A percentile compares a stretch with the other conserved stretches of the same genome.
Evolutionary conservation across 2,113 vertebrate genomes (phyloP).

Genomic region (Chionis minor): DNA sequence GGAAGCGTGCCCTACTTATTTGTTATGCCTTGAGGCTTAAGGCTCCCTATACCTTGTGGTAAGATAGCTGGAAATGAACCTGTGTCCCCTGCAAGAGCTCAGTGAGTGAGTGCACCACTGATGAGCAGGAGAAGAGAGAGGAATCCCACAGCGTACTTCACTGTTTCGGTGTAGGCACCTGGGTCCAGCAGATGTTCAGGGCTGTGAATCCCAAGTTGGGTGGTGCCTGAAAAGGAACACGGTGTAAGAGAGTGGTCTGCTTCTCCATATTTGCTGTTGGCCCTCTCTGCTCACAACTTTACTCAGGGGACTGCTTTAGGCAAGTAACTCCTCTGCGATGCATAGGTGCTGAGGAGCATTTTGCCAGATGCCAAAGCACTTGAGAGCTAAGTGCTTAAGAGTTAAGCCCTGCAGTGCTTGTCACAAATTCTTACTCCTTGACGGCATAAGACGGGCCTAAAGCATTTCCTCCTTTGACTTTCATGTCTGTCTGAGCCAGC

Average conservation of each 20-base stretch:
- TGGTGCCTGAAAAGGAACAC: not conserved
- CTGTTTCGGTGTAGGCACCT: not conserved
- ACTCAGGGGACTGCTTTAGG: not conserved
- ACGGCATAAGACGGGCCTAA: not conserved
- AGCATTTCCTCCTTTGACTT: not conserved
- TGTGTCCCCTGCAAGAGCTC: rapidly evolving
- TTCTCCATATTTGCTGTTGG: not conserved
- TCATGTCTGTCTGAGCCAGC: not conserved
- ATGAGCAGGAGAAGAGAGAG: not conserved
- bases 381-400: not conserved
- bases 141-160: not conserved
- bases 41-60: not conserved
- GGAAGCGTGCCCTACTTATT: not conserved
- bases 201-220: not conserved
- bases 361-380: not conserved
- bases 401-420: not conserved
- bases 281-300: not conserved
- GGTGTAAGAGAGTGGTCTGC: not conserved
- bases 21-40: not conserved
- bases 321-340: not conserved
- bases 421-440: not conserved
- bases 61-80: not conserved
- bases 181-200: not conserved
- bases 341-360: not conserved
- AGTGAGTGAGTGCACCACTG: not conserved